A percentile compares a stretch with the other conserved stretches of the same genome.
phyloP scores from a whole-genome alignment of 2,888 invertebrate species.

The Heteromyza rotundicornis region DNA sequence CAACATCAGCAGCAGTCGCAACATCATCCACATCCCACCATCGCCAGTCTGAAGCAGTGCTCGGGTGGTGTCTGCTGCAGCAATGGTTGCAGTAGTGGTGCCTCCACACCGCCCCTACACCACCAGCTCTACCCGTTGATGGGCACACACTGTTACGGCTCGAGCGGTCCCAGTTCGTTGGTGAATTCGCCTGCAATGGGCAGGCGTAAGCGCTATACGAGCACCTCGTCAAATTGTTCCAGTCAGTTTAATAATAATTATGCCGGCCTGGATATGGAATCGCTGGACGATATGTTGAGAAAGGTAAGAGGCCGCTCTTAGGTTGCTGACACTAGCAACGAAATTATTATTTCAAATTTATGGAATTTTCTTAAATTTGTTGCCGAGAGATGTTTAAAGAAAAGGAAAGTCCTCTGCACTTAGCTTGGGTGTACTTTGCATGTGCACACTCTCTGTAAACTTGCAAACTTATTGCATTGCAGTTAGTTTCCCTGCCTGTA shows the following conservation, averaged over 20 bases:
- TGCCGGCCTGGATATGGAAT: slow-evolving; percentile 73
- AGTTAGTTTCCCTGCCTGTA: slow-evolving; percentile 4
- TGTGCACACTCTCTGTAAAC: no score
- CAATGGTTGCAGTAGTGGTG: slow-evolving; percentile 31
- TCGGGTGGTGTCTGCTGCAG: slow-evolving; percentile 26
- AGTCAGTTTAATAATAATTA: slow-evolving; percentile 70
- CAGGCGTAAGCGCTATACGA: slow-evolving; percentile 69
- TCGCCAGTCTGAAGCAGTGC: slow-evolving; percentile 41
- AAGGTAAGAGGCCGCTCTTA: no score
- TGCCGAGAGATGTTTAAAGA: no score
- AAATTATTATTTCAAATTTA: no score
- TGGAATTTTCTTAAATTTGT: no score
- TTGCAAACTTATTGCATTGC: no score
- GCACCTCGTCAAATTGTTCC: slow-evolving; percentile 67
- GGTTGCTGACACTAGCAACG: no score
- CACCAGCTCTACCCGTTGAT: slow-evolving; percentile 51
- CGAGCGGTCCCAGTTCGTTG: slow-evolving; percentile 57
- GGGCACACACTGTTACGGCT: slow-evolving; percentile 36
- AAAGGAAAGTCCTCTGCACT: background rate
- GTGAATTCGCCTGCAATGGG: slow-evolving; percentile 66
- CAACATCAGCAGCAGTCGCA: slow-evolving; percentile 31
- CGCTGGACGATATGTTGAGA: slow-evolving; percentile 78
- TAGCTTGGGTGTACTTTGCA: background rate
- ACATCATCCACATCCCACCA: slow-evolving; percentile 37
- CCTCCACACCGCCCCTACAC: slow-evolving; percentile 40